Conservation (phyloP, 2,888 invertebrate species). For the Caenorhabditis sp. region DNA sequence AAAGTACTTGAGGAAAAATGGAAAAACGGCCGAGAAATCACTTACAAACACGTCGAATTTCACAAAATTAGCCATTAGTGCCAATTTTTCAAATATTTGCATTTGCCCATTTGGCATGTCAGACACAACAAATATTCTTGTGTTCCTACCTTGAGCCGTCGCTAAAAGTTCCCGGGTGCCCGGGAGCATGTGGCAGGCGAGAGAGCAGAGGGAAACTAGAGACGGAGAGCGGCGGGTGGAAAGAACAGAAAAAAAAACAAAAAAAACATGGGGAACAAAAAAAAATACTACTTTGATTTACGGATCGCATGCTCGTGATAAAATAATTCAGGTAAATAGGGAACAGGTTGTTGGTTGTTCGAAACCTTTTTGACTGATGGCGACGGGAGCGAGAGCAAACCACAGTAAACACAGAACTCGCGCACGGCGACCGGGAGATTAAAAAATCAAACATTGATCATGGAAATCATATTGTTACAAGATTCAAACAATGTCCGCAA, state of each 20-base stretch:
- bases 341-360: too few species aligned
- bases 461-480: too few species aligned
- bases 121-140: too few species aligned
- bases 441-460: too few species aligned
- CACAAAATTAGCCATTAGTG: constrained; percentile 40
- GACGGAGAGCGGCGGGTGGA: too few species aligned
- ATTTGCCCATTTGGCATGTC: constrained; percentile 47
- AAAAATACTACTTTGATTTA: constrained; percentile 29
- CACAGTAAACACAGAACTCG: too few species aligned
- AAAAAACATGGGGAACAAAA: not conserved
- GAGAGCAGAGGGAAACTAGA: not conserved
- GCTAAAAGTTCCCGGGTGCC: not conserved
- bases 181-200: constrained; percentile 29
- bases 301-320: constrained; percentile 29
- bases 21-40: not conserved
- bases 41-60: constrained; percentile 38
- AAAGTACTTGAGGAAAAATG: constrained; percentile 18
- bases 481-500: too few species aligned
- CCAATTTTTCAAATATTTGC: constrained; percentile 53
- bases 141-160: too few species aligned
- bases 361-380: too few species aligned
- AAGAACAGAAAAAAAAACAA: constrained; percentile 4
- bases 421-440: too few species aligned
- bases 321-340: not conserved
- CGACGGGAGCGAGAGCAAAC: too few species aligned